Evolutionary conservation across 1,140 invertebrate genomes (phyloP).

Genomic region (Penaeus japonicus): DNA sequence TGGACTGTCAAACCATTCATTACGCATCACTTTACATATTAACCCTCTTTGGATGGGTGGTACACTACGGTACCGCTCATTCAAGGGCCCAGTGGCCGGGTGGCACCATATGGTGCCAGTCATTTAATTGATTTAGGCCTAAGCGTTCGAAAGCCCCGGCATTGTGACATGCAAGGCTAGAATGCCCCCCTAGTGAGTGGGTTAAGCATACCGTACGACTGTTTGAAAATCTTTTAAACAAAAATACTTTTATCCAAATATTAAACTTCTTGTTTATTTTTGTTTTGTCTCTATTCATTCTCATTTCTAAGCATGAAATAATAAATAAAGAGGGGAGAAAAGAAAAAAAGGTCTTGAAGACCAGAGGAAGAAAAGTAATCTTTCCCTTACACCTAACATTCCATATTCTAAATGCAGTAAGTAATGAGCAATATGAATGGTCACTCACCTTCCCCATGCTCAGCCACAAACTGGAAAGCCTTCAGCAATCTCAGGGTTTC

Average conservation of each 20-base stretch:
- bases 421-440: neutral
- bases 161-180: too few relatives aligned
- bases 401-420: neutral
- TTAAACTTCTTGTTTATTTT: neutral
- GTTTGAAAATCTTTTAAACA: neutral
- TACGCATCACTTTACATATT: too few relatives aligned
- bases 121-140: too few relatives aligned
- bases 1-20: too few relatives aligned
- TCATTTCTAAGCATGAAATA: neutral
- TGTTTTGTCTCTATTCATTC: neutral
- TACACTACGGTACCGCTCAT: neutral
- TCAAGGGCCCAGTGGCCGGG: too few relatives aligned
- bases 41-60: too few relatives aligned
- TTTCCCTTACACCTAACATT: too few relatives aligned
- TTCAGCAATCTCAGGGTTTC: slow-evolving; percentile 73
- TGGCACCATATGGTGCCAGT: too few relatives aligned
- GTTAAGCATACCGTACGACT: neutral
- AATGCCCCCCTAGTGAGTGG: too few relatives aligned
- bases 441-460: slow-evolving; percentile 69
- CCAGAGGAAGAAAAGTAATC: neutral
- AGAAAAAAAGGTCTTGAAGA: too few relatives aligned
- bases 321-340: too few relatives aligned
- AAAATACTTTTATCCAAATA: neutral
- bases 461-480: slow-evolving; percentile 72
- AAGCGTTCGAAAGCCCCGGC: too few relatives aligned